phyloP scores from a whole-genome alignment of 2,797 vertebrate species.

The Bucorvus abyssinicus region DNA sequence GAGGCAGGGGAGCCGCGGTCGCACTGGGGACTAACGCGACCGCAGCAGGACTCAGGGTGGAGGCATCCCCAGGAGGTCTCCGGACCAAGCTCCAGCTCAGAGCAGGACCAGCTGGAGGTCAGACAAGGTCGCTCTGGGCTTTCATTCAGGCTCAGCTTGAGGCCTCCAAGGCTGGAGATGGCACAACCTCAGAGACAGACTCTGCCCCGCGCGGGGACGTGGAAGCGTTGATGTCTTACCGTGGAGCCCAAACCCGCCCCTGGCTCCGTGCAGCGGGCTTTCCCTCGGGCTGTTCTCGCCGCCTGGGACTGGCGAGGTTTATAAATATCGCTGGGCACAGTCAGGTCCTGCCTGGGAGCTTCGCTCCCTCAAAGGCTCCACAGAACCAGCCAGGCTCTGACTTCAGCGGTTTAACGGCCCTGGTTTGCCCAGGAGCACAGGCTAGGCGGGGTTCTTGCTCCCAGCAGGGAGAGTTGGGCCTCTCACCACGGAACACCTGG shows the following conservation, averaged over 20 bases:
- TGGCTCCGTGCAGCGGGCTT: background rate
- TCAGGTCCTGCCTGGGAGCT: background rate
- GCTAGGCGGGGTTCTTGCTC: background rate
- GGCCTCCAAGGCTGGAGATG: background rate
- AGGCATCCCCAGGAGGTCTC: background rate
- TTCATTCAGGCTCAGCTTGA: background rate
- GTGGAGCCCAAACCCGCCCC: background rate
- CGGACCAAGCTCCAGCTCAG: background rate
- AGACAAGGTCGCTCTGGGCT: background rate
- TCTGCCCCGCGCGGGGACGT: rapidly evolving
- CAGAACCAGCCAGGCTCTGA: background rate
- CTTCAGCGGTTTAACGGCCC: too few species aligned
- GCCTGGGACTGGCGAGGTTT: background rate
- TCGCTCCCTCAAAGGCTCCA: background rate
- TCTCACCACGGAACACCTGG: background rate
- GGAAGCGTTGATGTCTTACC: background rate
- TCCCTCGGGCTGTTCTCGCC: background rate
- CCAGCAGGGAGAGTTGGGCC: background rate
- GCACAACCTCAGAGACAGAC: background rate
- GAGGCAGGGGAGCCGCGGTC: background rate
- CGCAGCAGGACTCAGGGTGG: background rate
- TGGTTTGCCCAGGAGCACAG: too few species aligned
- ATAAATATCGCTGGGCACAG: background rate
- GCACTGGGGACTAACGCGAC: rapidly evolving
- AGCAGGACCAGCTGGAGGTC: background rate